Evolutionary conservation across 2,888 invertebrate species (phyloP).

Genomic region (Agonopterix heracliana): DNA sequence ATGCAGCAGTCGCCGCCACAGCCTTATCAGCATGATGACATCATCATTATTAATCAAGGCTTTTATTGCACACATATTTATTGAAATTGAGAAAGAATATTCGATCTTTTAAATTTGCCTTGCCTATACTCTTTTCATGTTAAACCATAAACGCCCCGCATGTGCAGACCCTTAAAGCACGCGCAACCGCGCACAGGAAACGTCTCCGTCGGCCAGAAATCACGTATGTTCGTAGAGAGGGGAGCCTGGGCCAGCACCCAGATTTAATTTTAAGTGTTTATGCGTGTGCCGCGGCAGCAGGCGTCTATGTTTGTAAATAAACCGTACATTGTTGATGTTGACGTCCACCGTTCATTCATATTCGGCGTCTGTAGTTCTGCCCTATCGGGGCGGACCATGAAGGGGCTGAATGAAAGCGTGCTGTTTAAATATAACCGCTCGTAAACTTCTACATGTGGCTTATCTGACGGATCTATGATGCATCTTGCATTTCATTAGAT

Average conservation of each 20-base stretch:
- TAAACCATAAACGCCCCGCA: no score
- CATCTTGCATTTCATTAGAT: no score
- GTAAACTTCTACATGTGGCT: no score
- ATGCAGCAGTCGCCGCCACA: no score
- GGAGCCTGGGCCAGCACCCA: conserved; percentile 22
- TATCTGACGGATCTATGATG: no score
- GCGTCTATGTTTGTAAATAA: conserved; percentile 68
- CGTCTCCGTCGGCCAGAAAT: conserved; percentile 5
- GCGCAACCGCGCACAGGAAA: conserved; percentile 29
- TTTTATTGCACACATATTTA: no score
- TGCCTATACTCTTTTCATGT: no score
- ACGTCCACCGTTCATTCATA: conserved; percentile 50
- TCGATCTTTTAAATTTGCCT: no score
- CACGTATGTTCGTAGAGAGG: conserved; percentile 1
- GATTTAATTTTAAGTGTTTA: conserved; percentile 55
- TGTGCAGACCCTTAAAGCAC: conserved; percentile 22
- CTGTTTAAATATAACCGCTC: not conserved
- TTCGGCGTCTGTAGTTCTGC: conserved; percentile 23
- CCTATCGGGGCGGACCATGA: not conserved
- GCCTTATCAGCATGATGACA: no score
- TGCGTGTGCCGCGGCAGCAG: conserved; percentile 43
- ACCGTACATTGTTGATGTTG: conserved; percentile 45
- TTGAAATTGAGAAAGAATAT: no score
- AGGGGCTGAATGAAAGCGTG: not conserved
- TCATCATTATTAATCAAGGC: no score